Percentiles rank a stretch among this genome's conserved stretches.
These are phyloP conservation scores for Neomonachus schauinslandi DNA, from an alignment of 2,113 vertebrate species.

Conservation along the genomic window DNA sequence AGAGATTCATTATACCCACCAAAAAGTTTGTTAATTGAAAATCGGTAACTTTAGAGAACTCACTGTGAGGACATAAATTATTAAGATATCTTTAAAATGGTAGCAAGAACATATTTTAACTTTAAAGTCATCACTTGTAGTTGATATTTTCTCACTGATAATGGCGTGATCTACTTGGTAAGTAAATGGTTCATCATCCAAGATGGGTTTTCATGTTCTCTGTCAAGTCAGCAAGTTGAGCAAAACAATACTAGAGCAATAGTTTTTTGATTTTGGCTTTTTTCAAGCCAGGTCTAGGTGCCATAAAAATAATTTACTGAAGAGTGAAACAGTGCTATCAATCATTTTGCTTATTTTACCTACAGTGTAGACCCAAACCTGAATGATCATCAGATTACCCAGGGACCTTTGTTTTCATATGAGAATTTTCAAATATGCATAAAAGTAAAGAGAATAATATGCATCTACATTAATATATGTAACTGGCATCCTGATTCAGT, in stretches of 20 bases:
- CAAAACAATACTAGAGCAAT: neutral
- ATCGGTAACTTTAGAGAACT: neutral
- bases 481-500: neutral
- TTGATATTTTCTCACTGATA: slow-evolving; percentile 18
- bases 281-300: neutral
- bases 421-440: slow-evolving; percentile 41
- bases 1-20: neutral
- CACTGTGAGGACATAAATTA: neutral
- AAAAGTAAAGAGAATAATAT: neutral
- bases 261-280: neutral
- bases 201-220: neutral
- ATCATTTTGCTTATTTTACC: slow-evolving; percentile 1
- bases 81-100: slow-evolving; percentile 22
- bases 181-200: slow-evolving; percentile 22
- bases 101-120: slow-evolving; percentile 37
- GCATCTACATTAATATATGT: neutral
- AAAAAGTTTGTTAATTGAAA: neutral
- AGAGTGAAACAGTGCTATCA: neutral
- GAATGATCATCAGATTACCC: neutral
- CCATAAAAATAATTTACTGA: neutral
- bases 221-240: neutral
- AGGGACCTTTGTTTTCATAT: slow-evolving; percentile 10
- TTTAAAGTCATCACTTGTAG: neutral
- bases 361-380: neutral
- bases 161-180: neutral